Base-by-base conservation (phyloP, 2,797 vertebrate genomes). In the Pangasius krempfi region DNA sequence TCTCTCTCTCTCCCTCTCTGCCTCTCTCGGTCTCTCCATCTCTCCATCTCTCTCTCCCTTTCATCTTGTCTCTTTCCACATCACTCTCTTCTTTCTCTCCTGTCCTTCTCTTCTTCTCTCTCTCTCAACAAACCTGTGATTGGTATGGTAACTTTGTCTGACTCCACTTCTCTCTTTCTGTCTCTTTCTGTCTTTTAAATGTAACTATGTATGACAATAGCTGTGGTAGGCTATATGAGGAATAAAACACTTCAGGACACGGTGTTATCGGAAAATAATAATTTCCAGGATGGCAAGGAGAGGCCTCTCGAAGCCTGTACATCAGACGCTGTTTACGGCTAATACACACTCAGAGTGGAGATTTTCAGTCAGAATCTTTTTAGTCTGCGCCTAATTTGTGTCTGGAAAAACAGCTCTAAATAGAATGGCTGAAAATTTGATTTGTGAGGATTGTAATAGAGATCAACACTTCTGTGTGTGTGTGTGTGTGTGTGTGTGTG, bases 381-480 rank as follows among this genome's bases (percentile, higher is more conserved):
- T 60, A 52, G 76, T 52, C 47, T 18, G 75, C 90, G 89, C 90
- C 93, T 91, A 92, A 94, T 95, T 93, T 93, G 88, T 90, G 92
- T 86, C 89, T 60, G 25, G 90, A 89, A 93, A 94, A 94, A 94
- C 92, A 90, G 91, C 92, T 89, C 89, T 91, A 73, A 91, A 84
- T 88, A 75, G 70, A 90, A 89, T 89, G 87, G 89, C 86, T 33
- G 60, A 58, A 64, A 81, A 75, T 89, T 66, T 86, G 85, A 76
- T 86, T 86, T 87, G 85, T 84, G 60, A 27, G 58, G 88, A 64
- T 50, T 54, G 56, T 64, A 66, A 89, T 70, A 50, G 33, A 50
- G 79, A 85, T 68, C 80, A 82, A 44, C 80, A 82, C 37, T 16
- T 30, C 5, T 87, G 80, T 64, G 90, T 93, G 91, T 89, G 89